A percentile compares a stretch with the other conserved stretches of the same genome.
phyloP scores from a whole-genome alignment of 2,888 invertebrate genomes.

The Tachina fera region DNA sequence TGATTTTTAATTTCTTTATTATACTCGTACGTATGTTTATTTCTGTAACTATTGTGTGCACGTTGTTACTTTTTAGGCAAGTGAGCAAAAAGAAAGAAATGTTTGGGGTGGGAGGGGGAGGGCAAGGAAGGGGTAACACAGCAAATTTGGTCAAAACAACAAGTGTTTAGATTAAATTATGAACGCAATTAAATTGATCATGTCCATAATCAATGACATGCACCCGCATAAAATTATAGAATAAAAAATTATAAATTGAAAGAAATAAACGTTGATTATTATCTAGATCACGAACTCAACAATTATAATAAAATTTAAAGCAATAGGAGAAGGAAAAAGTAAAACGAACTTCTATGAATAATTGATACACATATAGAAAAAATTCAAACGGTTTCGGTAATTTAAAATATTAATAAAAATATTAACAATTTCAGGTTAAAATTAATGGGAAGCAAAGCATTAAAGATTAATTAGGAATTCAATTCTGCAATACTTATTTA shows the following conservation, averaged over 20 bases:
- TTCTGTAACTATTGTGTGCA: background rate
- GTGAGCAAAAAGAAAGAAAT: background rate
- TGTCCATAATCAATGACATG: conserved; percentile 58
- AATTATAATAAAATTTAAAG: conserved; percentile 42
- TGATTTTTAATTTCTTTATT: conserved; percentile 70
- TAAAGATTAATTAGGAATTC: too few species aligned
- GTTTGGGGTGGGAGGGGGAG: background rate
- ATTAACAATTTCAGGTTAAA: too few species aligned
- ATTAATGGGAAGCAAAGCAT: too few species aligned
- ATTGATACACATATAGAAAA: too few species aligned
- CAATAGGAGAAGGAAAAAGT: background rate
- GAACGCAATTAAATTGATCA: conserved; percentile 60
- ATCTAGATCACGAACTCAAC: conserved; percentile 52
- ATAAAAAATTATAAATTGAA: background rate
- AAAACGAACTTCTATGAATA: background rate
- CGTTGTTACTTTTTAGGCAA: background rate
- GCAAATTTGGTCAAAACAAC: conserved; percentile 60
- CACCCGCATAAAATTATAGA: conserved; percentile 53
- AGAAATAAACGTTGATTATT: conserved; percentile 33
- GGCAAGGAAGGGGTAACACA: background rate
- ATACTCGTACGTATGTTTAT: conserved; percentile 39
- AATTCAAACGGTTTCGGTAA: too few species aligned
- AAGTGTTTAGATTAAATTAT: conserved; percentile 54
- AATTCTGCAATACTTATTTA: too few species aligned
- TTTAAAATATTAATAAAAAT: too few species aligned